phyloP scores from a whole-genome alignment of 35 echinoderm and acorn worm genomes.

The Eucidaris tribuloides region DNA sequence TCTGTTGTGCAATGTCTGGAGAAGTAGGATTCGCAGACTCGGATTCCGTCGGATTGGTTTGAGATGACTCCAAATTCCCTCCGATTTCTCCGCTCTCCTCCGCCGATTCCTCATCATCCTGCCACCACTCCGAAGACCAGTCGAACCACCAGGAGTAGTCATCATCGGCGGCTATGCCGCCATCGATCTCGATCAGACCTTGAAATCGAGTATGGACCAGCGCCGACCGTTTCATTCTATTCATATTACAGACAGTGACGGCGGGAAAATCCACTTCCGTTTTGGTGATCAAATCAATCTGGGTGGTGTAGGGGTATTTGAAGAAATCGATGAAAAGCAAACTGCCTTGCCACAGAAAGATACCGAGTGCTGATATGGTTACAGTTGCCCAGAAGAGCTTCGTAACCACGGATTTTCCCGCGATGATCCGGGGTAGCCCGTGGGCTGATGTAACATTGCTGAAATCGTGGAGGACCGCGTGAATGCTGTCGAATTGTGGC shows the following conservation, averaged over 20 bases:
- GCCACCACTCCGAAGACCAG: slow-evolving; percentile 49
- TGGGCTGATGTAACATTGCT: slow-evolving; percentile 66
- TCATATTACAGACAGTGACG: slow-evolving; percentile 92
- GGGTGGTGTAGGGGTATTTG: slow-evolving; percentile 39
- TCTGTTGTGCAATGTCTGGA: neutral
- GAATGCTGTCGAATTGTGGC: neutral
- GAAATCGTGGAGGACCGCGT: slow-evolving; percentile 40
- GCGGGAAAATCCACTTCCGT: slow-evolving; percentile 64
- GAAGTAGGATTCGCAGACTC: neutral
- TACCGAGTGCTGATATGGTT: slow-evolving; percentile 5
- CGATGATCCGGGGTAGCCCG: slow-evolving; percentile 70
- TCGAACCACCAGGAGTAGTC: slow-evolving; percentile 69
- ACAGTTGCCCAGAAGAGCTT: slow-evolving; percentile 61
- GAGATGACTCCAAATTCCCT: neutral
- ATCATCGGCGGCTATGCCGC: slow-evolving; percentile 26
- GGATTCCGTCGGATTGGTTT: neutral
- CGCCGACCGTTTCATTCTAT: slow-evolving; percentile 57
- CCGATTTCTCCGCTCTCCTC: neutral
- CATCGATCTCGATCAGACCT: slow-evolving; percentile 71
- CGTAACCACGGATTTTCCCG: slow-evolving; percentile 4
- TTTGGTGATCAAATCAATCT: slow-evolving; percentile 60
- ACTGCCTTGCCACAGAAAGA: slow-evolving; percentile 64
- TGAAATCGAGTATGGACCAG: slow-evolving; percentile 65
- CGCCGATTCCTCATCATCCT: slow-evolving; percentile 3
- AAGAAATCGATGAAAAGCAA: slow-evolving; percentile 41